phyloP scores from a whole-genome alignment of 2,113 vertebrate species.

The Centropristis striata region DNA sequence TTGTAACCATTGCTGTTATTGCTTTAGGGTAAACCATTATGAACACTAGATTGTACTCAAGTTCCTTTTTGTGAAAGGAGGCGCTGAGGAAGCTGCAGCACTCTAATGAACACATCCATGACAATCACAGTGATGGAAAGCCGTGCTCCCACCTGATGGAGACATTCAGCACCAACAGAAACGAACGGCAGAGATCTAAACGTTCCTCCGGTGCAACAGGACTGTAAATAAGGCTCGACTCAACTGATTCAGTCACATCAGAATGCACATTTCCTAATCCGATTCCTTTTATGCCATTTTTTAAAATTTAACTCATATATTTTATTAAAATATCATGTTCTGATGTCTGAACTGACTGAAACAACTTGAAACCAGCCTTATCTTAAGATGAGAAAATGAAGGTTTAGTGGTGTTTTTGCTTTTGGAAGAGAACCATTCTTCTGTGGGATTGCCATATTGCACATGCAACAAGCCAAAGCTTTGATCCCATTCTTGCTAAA shows the following conservation, averaged over 20 bases:
- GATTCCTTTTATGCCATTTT: slow-evolving; percentile 27
- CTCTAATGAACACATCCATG: slow-evolving; percentile 31
- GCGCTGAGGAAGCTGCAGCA: slow-evolving; percentile 12
- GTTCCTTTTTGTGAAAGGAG: slow-evolving; percentile 22
- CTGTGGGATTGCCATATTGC: slow-evolving; percentile 20
- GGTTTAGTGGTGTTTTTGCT: not conserved
- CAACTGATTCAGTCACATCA: not conserved
- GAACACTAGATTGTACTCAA: slow-evolving; percentile 48
- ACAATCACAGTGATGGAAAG: slow-evolving; percentile 53
- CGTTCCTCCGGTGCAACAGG: not conserved
- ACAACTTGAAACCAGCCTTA: not conserved
- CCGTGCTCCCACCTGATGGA: not conserved
- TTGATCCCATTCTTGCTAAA: slow-evolving; percentile 46
- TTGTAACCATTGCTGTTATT: slow-evolving; percentile 33
- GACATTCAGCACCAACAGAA: not conserved
- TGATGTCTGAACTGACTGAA: not conserved
- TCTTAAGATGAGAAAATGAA: not conserved
- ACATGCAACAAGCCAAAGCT: slow-evolving; percentile 65
- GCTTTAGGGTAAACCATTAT: slow-evolving; percentile 6
- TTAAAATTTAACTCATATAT: not conserved
- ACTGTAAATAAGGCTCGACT: not conserved
- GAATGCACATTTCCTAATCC: not conserved
- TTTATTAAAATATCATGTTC: not conserved
- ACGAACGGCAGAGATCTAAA: not conserved
- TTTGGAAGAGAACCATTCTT: not conserved